Conservation (phyloP, 2,888 invertebrate species). For the Neelides folsomi region DNA sequence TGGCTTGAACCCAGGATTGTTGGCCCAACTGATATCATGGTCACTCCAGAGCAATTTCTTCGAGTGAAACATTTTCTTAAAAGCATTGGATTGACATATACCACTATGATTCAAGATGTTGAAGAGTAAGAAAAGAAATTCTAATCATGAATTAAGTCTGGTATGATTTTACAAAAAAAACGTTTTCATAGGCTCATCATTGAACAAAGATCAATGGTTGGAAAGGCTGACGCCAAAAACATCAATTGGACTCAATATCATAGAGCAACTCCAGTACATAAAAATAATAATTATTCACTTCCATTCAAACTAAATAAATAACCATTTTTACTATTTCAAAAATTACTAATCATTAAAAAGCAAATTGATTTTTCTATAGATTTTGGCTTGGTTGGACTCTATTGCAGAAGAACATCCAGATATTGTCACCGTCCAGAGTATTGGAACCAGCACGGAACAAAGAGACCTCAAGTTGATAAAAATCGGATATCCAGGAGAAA, state of each 20-base stretch:
- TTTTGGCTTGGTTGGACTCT: constrained; percentile 28
- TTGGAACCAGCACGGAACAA: constrained; percentile 32
- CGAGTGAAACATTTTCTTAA: constrained; percentile 9
- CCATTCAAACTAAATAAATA: neutral
- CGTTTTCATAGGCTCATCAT: neutral
- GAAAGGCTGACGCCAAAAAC: constrained; percentile 6
- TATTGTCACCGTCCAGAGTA: constrained; percentile 26
- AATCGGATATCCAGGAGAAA: constrained; percentile 15
- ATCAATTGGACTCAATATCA: constrained; percentile 27
- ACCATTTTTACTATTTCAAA: neutral
- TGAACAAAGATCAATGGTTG: constrained; percentile 1
- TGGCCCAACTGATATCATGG: constrained; percentile 48
- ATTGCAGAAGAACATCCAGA: constrained; percentile 23
- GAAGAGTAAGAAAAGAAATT: constrained; percentile 10
- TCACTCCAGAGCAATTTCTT: constrained; percentile 4
- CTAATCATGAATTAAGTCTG: neutral
- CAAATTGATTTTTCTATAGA: constrained; percentile 13
- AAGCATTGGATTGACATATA: constrained; percentile 9
- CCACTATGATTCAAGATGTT: constrained; percentile 18
- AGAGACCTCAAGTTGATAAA: constrained; percentile 33
- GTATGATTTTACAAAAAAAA: neutral
- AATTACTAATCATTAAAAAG: neutral
- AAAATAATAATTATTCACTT: neutral
- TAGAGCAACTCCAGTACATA: constrained; percentile 14
- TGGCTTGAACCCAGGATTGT: constrained; percentile 45